Base-by-base conservation (phyloP, 2,888 invertebrate genomes). In the Polia nebulosa region DNA sequence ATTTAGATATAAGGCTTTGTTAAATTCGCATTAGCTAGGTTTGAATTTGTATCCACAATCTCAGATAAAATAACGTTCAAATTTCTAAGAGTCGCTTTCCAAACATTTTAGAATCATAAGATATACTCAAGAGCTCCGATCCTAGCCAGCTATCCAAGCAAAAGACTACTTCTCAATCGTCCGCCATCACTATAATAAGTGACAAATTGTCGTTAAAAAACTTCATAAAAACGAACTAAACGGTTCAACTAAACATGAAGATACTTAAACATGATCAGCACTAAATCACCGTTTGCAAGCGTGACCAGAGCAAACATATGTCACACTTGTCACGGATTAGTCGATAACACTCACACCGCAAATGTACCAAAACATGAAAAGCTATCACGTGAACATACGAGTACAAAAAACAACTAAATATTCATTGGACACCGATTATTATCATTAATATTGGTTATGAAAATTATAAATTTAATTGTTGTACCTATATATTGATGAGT, bases 401-500 rank as follows among this genome's bases (percentile, higher is more conserved):
- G n/a, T n/a, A n/a, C 45, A 34, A 44, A 5, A 17, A 11, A 25
- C 34, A 25, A 36, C 4, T 51, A 7, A 34, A 73, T 60, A 65
- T 73, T 65, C 7, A 47, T 52, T 27, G 41, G n/a, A 2, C 2
- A 56, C 11, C 45, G 13, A 62, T 70, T 53, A 39, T 59, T 71
- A n/a, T n/a, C n/a, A n/a, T n/a, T n/a, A n/a, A n/a, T n/a, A n/a
- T n/a, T n/a, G n/a, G n/a, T n/a, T n/a, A n/a, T n/a, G n/a, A n/a
- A n/a, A n/a, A n/a, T n/a, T 11, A 29, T 45, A 3, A 41, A 11
- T 55, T 39, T 7, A 15, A 20, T 8, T 49, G 7, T 47, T 32
- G 4, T 29, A 22, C n/a, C n/a, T 34, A 13, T 13, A 34, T 36
- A n/a, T n/a, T n/a, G n/a, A n/a, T n/a, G n/a, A n/a, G n/a, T n/a